A percentile compares a stretch with the other conserved stretches of the same genome.
phyloP scores from a whole-genome alignment of 1,140 invertebrate species.

The Cyphomyrmex costatus region DNA sequence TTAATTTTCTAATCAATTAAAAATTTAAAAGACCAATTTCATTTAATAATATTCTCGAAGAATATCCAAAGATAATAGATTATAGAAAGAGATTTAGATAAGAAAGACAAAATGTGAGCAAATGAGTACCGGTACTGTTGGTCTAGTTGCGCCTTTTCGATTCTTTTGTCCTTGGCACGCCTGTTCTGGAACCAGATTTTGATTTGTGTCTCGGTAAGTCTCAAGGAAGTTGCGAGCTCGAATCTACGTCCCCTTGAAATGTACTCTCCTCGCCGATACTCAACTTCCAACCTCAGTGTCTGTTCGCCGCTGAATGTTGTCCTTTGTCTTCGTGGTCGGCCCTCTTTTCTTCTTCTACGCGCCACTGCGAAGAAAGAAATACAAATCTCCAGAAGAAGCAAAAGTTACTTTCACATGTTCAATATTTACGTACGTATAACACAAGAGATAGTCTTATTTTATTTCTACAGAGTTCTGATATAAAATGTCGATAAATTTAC shows the following conservation, averaged over 20 bases:
- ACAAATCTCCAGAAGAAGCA: neutral
- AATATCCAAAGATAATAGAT: neutral
- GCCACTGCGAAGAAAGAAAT: constrained; percentile 89
- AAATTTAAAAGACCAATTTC: neutral
- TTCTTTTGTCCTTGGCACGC: constrained; percentile 97
- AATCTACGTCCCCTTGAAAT: constrained; percentile 94
- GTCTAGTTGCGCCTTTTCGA: constrained; percentile 98
- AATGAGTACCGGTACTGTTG: constrained; percentile 94
- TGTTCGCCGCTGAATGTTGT: constrained; percentile 98
- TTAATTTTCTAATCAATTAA: neutral
- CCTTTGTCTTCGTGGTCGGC: constrained; percentile 94
- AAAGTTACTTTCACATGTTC: neutral
- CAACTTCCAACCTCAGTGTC: constrained; percentile 95
- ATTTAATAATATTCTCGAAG: neutral
- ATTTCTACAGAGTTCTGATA: neutral
- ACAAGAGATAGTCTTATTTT: neutral
- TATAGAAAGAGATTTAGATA: neutral
- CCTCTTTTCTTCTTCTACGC: constrained; percentile 93
- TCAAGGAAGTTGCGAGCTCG: constrained; percentile 94
- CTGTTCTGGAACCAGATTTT: constrained; percentile 99
- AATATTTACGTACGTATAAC: neutral
- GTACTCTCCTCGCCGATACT: constrained; percentile 96
- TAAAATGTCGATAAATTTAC: neutral
- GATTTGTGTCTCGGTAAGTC: constrained; percentile 96
- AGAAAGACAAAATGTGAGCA: neutral